Conservation (phyloP, 2,113 vertebrate species). For the Carlito syrichta region DNA sequence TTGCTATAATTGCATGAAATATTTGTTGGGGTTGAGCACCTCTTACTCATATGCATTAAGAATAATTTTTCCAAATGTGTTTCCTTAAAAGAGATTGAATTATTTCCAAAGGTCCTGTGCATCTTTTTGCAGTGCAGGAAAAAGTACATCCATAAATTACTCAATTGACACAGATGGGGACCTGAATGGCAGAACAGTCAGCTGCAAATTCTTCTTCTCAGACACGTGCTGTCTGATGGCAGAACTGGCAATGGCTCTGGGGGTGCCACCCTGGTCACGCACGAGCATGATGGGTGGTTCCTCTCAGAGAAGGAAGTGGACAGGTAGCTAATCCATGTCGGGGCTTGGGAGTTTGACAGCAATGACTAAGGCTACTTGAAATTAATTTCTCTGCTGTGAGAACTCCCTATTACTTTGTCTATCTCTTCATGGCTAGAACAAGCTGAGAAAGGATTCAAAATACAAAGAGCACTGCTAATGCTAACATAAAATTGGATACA, state of each 20-base stretch:
- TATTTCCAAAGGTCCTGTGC: constrained; percentile 70
- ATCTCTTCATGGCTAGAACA: background rate
- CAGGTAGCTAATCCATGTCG: constrained; percentile 2
- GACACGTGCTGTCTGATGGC: constrained; percentile 34
- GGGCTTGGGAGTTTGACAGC: constrained; percentile 21
- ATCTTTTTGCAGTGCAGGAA: constrained; percentile 47
- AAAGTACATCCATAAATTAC: constrained; percentile 73
- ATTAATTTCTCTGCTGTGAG: constrained; percentile 27
- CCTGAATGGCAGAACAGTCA: constrained; percentile 22
- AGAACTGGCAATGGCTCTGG: constrained; percentile 12
- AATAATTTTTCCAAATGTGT: constrained; percentile 73
- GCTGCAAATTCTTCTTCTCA: constrained; percentile 58
- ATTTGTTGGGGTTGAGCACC: constrained; percentile 78
- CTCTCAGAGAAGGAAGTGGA: constrained; percentile 13
- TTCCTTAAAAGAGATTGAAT: constrained; percentile 77
- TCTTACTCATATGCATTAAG: constrained; percentile 80
- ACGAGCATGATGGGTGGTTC: background rate
- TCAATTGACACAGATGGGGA: constrained; percentile 61
- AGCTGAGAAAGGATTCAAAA: background rate
- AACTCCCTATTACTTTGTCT: background rate
- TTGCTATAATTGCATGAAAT: constrained; percentile 80
- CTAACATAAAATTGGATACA: background rate
- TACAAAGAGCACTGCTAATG: background rate
- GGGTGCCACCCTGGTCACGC: background rate
- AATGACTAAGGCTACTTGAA: constrained; percentile 18